These are phyloP conservation scores for Stenolophus ochropezus DNA, from an alignment of 2,888 invertebrate species.

Conservation along the genomic window DNA sequence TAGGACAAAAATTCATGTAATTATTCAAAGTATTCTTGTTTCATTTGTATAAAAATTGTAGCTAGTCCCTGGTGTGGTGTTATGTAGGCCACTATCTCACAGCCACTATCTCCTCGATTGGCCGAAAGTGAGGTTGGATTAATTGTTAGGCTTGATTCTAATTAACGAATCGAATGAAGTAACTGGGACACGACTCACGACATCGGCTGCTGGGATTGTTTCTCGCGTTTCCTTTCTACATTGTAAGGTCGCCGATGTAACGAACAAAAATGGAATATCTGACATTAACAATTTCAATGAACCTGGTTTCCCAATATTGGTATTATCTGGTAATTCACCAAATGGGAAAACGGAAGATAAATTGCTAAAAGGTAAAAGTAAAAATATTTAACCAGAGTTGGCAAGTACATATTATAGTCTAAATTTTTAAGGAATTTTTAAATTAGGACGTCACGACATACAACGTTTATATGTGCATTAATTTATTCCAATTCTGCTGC, in stretches of 20 bases:
- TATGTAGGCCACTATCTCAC: not conserved
- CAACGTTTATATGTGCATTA: no score
- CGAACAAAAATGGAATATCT: no score
- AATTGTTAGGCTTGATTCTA: constrained; percentile 53
- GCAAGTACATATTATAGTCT: no score
- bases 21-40: not conserved
- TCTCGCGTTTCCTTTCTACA: not conserved
- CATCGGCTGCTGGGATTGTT: not conserved
- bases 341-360: no score
- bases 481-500: no score
- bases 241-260: not conserved
- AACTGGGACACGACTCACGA: constrained; percentile 43
- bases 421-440: no score
- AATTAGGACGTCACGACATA: no score
- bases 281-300: no score
- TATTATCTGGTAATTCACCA: no score
- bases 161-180: constrained; percentile 46
- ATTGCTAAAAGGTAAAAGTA: no score
- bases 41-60: not conserved
- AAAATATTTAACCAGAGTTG: no score
- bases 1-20: no score
- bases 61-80: not conserved
- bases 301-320: not conserved
- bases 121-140: constrained; percentile 47
- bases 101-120: constrained; percentile 13